Evolutionary conservation across 2,888 invertebrate genomes (phyloP).

Genomic region (Synanthedon vespiformis): DNA sequence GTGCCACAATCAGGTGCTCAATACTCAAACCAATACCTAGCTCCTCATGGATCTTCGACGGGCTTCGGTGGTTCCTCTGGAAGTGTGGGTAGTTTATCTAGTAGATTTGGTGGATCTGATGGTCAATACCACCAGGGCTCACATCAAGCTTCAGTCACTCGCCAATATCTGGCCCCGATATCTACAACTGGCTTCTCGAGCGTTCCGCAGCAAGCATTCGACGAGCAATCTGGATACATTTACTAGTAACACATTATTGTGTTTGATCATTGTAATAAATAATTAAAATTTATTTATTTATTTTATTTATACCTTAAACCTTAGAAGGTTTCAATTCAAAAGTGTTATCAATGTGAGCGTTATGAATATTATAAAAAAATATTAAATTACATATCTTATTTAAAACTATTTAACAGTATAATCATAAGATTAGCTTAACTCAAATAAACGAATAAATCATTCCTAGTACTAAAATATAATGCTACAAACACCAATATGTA

Average conservation of each 20-base stretch:
- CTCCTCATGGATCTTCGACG: conserved; percentile 5
- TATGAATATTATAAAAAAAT: no score
- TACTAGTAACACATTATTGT: conserved; percentile 24
- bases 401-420: no score
- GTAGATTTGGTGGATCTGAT: background rate
- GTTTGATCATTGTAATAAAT: background rate
- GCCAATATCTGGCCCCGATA: conserved; percentile 49
- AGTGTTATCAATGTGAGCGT: no score
- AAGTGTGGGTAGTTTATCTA: background rate
- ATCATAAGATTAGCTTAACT: no score
- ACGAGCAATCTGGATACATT: conserved; percentile 52
- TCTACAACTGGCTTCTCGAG: conserved; percentile 26
- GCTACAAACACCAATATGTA: no score
- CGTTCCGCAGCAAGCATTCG: conserved; percentile 46
- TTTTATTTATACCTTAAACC: background rate
- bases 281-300: background rate
- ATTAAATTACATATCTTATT: no score
- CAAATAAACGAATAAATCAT: no score
- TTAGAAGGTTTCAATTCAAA: no score
- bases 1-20: background rate
- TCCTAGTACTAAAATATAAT: no score
- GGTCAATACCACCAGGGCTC: background rate
- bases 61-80: background rate
- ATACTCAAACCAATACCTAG: conserved; percentile 3
- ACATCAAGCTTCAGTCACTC: conserved; percentile 8